Percentiles rank a stretch among this genome's conserved stretches.
Conservation (phyloP, 1,140 invertebrate species). For the Bradynema listronoti region DNA sequence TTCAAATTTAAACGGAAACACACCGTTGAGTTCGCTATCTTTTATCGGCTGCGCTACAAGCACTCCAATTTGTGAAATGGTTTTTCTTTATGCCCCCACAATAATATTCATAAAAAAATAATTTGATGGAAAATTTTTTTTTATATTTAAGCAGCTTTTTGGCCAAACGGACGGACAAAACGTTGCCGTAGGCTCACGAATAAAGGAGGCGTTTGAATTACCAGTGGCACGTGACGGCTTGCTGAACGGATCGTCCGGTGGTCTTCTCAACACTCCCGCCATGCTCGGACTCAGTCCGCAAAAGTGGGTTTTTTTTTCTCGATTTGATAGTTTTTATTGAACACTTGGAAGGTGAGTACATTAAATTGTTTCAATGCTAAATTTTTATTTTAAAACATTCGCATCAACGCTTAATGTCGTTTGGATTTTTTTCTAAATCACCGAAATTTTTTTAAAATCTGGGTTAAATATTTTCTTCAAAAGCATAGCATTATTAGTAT, state of each 20-base stretch:
- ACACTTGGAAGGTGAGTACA: no score
- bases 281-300: conserved; percentile 6
- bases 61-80: conserved; percentile 4
- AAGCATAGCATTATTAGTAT: no score
- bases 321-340: no score
- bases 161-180: not conserved
- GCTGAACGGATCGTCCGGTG: not conserved
- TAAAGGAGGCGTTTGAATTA: not conserved
- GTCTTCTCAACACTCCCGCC: conserved; percentile 1
- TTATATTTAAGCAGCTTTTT: no score
- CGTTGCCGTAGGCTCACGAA: not conserved
- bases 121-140: not conserved
- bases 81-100: not conserved
- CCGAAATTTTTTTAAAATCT: no score
- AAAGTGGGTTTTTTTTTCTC: not conserved
- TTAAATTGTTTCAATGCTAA: no score
- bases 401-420: no score
- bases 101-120: not conserved
- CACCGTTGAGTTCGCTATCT: conserved; percentile 12
- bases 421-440: no score
- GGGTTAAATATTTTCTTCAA: no score
- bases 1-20: conserved; percentile 13
- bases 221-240: not conserved
- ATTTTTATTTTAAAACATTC: no score
- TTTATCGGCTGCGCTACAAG: conserved; percentile 12